These are phyloP conservation scores for Helarctos malayanus DNA, from an alignment of 2,797 vertebrate species.

Conservation along the genomic window DNA sequence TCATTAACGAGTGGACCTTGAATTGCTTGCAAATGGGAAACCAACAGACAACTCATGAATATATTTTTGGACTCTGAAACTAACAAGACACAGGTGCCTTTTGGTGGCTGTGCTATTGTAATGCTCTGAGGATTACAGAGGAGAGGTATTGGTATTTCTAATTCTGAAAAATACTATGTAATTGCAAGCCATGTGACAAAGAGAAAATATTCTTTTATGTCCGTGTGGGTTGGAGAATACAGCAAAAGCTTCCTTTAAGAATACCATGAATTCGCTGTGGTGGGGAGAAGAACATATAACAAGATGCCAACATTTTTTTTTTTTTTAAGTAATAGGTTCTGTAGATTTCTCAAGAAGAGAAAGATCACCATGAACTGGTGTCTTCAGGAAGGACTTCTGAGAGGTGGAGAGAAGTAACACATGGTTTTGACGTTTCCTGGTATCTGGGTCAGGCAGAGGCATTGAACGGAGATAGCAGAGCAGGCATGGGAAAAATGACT, in stretches of 20 bases:
- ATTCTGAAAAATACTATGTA: background rate
- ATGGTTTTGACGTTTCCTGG: background rate
- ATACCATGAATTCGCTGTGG: background rate
- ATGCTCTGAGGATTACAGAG: background rate
- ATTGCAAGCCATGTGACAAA: background rate
- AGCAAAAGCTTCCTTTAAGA: background rate
- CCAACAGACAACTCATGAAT: background rate
- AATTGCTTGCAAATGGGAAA: background rate
- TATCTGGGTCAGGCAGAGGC: background rate
- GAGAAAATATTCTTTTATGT: background rate
- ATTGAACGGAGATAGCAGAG: too few relatives aligned
- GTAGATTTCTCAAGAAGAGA: background rate
- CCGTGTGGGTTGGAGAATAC: background rate
- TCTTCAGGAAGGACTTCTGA: background rate
- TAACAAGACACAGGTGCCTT: background rate
- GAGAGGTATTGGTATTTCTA: background rate
- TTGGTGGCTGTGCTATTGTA: background rate
- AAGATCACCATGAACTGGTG: background rate
- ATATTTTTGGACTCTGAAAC: background rate
- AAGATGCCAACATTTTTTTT: background rate
- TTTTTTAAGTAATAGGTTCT: background rate
- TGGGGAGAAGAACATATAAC: background rate
- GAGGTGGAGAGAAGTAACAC: background rate
- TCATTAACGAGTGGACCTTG: background rate
- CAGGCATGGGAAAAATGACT: background rate